Base-by-base conservation (phyloP, 2,888 invertebrate species). In the Callimorpha dominula region DNA sequence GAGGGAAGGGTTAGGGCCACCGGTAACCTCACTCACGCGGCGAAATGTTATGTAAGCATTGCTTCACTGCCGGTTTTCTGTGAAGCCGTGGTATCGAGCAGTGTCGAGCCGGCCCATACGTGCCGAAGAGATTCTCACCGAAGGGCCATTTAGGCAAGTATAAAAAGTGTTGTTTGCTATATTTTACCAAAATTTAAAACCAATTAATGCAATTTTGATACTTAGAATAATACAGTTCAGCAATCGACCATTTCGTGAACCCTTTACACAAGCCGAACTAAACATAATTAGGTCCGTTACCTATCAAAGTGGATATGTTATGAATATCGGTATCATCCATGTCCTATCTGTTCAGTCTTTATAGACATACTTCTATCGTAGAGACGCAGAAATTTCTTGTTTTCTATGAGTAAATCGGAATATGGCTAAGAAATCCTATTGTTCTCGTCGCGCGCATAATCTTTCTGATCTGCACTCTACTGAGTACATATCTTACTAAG, bases 161-260 rank as follows among this genome's bases (percentile, higher is more conserved):
- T 57, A 57, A 20, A 57, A 57, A 20, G 7, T 57, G 5, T 60
- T 31, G 5, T 0, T 31, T 14, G 31, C 60, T 31, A 14, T 60
- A 60, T 31, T 31, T 14, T 14, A 60, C 31, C 0, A 60, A 31
- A 14, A 31, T 31, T 31, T 31, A 60, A 6, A 31, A 14, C 31
- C 20, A 20, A 12, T 31, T 4, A 46, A 46, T 46, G 31, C 20
- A 60, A 20, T 14, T 31, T 31, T 14, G 9, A 46, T 6, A 46
- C 43, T 46, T 46, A 46, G 9, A 60, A 60, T 20, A 57, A 20
- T 31, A 31, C 60, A 31, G 14, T 31, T 60, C 14, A n/a, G n/a
- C 20, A 65, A 70, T 70, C 15, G 20, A 70, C 54, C 54, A 49
- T 57, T 65, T 54, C 12, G 17, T 17, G 31, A 49, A 43, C 50